These are phyloP conservation scores for Neodiprion lecontei DNA, from an alignment of 1,140 invertebrate genomes.

Conservation along the genomic window DNA sequence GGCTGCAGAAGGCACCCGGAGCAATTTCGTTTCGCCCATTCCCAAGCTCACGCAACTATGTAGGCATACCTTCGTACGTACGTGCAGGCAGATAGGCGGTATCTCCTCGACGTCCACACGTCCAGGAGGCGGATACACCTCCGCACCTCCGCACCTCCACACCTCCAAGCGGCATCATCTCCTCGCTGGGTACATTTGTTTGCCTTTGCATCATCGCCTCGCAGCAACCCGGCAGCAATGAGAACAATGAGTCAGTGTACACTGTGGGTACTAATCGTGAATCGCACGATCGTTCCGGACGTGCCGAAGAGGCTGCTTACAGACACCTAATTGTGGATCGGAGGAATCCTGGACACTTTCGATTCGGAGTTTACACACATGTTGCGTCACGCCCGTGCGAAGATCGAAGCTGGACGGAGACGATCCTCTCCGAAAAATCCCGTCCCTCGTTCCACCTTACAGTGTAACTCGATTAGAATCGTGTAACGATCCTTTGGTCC, in stretches of 20 bases:
- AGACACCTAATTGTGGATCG: too few relatives aligned
- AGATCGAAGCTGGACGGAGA: too few relatives aligned
- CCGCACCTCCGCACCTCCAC: too few relatives aligned
- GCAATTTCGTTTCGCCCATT: neutral
- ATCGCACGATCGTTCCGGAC: neutral
- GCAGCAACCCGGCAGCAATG: neutral
- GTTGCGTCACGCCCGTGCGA: too few relatives aligned
- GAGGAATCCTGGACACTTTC: neutral
- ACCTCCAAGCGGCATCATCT: too few relatives aligned
- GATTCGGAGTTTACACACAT: neutral
- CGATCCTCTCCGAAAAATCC: too few relatives aligned
- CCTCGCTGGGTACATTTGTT: neutral
- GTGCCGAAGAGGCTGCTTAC: too few relatives aligned
- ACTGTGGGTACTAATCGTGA: neutral
- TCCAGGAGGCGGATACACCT: too few relatives aligned
- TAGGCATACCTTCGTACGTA: neutral
- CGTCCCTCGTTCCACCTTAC: too few relatives aligned
- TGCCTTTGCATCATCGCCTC: neutral
- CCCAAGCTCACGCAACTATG: neutral
- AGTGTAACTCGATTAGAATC: too few relatives aligned
- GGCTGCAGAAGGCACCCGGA: neutral
- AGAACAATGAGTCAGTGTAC: neutral
- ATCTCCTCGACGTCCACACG: neutral
- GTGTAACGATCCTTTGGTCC: too few relatives aligned
- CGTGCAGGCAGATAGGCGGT: neutral